Evolutionary conservation across 2,888 invertebrate species (phyloP).

Genomic region (Chaitophorus viminalis): DNA sequence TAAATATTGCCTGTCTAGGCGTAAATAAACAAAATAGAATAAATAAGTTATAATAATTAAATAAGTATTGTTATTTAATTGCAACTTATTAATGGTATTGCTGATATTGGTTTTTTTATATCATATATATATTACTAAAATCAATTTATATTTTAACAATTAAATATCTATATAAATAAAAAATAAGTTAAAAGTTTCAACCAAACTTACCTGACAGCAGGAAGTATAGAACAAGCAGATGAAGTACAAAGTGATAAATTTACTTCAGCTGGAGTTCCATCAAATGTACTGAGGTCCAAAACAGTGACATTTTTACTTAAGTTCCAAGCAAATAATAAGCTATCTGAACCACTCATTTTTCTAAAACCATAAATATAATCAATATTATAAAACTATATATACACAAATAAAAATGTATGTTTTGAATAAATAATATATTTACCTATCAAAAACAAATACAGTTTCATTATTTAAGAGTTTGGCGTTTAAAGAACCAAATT

Average conservation of each 20-base stretch:
- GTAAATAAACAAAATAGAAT: too few relatives aligned
- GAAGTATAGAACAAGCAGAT: constrained; percentile 46
- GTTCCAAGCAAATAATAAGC: constrained; percentile 50
- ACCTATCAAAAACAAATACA: constrained; percentile 53
- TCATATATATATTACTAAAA: too few relatives aligned
- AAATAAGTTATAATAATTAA: too few relatives aligned
- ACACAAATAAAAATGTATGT: background rate
- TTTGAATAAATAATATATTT: background rate
- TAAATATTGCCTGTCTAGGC: too few relatives aligned
- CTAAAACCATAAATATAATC: constrained; percentile 8
- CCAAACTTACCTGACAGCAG: constrained; percentile 35
- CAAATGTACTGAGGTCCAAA: constrained; percentile 18
- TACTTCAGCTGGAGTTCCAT: constrained; percentile 38
- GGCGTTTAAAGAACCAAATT: constrained; percentile 49
- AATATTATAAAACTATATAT: too few relatives aligned
- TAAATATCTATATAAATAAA: background rate
- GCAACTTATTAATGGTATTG: too few relatives aligned
- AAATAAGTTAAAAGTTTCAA: background rate
- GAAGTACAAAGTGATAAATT: constrained; percentile 45
- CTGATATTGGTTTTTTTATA: too few relatives aligned
- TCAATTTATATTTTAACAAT: too few relatives aligned
- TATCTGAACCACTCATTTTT: constrained; percentile 49
- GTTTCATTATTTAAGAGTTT: constrained; percentile 48
- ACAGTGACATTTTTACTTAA: constrained; percentile 46
- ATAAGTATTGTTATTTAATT: too few relatives aligned